Conservation (phyloP, 2,797 vertebrate genomes). For the Aphelocoma californica region DNA sequence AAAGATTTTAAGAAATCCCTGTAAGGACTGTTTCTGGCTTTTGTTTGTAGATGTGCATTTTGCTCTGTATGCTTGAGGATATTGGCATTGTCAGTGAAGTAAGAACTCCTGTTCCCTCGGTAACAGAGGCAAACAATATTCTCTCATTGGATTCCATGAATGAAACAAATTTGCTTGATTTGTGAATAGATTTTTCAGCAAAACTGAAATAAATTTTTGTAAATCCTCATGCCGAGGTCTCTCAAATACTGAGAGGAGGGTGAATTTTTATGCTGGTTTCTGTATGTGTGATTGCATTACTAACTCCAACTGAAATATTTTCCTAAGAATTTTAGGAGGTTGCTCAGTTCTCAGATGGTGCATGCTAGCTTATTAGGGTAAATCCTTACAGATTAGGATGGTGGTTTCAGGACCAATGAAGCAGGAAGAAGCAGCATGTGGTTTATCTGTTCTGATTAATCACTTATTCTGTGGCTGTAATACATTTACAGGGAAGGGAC, state of each 20-base stretch:
- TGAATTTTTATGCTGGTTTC: conserved; percentile 19
- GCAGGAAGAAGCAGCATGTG: not conserved
- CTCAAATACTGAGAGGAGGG: not conserved
- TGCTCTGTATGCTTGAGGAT: not conserved
- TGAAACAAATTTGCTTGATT: conserved; percentile 27
- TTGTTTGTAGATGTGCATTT: not conserved
- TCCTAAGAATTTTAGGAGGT: not conserved
- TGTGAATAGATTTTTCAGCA: conserved; percentile 35
- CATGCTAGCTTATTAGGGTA: not conserved
- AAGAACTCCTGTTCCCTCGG: not conserved
- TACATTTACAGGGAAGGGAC: not conserved
- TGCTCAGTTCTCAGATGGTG: not conserved
- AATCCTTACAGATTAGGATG: conserved; percentile 31
- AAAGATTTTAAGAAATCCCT: not conserved
- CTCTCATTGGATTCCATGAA: not conserved
- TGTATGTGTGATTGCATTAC: not conserved
- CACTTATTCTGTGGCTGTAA: not conserved
- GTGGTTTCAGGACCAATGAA: not conserved
- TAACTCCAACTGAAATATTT: not conserved
- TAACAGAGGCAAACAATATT: not conserved
- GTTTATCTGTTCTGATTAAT: conserved; percentile 8
- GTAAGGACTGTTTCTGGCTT: not conserved
- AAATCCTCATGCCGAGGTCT: not conserved
- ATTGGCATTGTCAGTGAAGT: not conserved
- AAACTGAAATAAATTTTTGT: conserved; percentile 25